These are phyloP conservation scores for Eupithecia exiguata DNA, from an alignment of 2,888 invertebrate species.

Conservation along the genomic window DNA sequence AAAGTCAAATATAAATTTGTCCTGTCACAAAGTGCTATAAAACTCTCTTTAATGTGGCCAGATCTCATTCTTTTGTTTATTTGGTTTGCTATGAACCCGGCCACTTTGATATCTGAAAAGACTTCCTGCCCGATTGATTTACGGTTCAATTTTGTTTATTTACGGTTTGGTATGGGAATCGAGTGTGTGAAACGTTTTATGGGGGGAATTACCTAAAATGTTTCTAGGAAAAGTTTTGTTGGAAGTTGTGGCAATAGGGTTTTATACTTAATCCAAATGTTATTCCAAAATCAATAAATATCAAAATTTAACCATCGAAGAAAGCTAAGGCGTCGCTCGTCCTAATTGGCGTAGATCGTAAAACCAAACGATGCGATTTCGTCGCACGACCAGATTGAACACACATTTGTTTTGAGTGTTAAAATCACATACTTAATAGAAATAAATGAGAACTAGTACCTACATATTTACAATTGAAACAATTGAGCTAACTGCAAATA, in stretches of 20 bases:
- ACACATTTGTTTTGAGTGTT: too few relatives aligned
- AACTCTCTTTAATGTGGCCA: neutral
- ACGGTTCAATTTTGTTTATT: constrained; percentile 38
- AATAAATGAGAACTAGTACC: too few relatives aligned
- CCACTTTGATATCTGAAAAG: constrained; percentile 57
- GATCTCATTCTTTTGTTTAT: neutral
- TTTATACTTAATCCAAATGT: neutral
- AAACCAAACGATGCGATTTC: too few relatives aligned
- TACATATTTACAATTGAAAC: too few relatives aligned
- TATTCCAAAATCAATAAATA: neutral
- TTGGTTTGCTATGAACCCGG: constrained; percentile 38
- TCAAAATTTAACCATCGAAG: too few relatives aligned
- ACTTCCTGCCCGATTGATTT: constrained; percentile 53
- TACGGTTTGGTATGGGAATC: constrained; percentile 37
- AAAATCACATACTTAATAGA: too few relatives aligned
- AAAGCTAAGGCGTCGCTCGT: too few relatives aligned
- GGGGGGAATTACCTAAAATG: neutral
- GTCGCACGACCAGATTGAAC: too few relatives aligned
- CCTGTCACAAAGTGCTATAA: neutral
- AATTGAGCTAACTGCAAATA: too few relatives aligned
- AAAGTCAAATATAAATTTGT: too few relatives aligned
- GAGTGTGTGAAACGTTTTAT: constrained; percentile 18
- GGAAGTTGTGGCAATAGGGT: neutral
- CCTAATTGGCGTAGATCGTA: too few relatives aligned
- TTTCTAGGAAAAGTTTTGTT: neutral